Evolutionary conservation across 2,113 vertebrate genomes (phyloP).

Genomic region (Pristiophorus japonicus): DNA sequence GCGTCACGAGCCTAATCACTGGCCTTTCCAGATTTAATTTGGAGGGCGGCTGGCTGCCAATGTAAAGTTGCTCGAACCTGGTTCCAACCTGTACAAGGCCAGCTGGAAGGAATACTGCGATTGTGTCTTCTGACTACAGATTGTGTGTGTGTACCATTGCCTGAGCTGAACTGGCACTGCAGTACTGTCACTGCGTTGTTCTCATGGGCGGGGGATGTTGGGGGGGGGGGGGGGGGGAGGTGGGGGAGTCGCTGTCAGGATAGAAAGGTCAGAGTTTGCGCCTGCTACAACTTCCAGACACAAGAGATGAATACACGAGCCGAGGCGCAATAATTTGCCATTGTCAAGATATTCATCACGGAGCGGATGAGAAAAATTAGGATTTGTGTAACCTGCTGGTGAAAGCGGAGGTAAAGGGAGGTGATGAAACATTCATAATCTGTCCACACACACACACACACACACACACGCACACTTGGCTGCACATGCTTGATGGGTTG

Average conservation of each 20-base stretch:
- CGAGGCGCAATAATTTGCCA: constrained; percentile 70
- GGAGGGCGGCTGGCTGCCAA: neutral
- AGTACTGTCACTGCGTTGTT: neutral
- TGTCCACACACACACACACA: constrained; percentile 54
- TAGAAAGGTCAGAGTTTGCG: constrained; percentile 49
- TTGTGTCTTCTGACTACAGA: neutral
- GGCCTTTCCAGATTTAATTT: neutral
- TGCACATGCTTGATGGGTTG: constrained; percentile 60
- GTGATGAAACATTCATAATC: constrained; percentile 77
- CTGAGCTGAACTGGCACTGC: neutral
- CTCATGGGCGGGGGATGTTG: neutral
- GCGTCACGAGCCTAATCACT: neutral
- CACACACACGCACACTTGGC: constrained; percentile 57
- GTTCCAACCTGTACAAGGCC: neutral
- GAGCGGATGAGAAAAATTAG: constrained; percentile 61
- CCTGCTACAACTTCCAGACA: constrained; percentile 67
- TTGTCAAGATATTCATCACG: constrained; percentile 68
- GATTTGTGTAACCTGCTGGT: constrained; percentile 61
- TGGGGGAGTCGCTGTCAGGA: neutral
- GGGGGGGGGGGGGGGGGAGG: neutral
- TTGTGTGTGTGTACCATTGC: neutral
- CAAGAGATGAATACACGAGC: constrained; percentile 66
- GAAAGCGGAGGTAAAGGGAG: constrained; percentile 58
- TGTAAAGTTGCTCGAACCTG: neutral
- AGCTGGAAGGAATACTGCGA: neutral